Percentiles rank a stretch among this genome's conserved stretches.
These are phyloP conservation scores for Cephalopholis sonnerati DNA, from an alignment of 2,113 vertebrate genomes.

Conservation along the genomic window DNA sequence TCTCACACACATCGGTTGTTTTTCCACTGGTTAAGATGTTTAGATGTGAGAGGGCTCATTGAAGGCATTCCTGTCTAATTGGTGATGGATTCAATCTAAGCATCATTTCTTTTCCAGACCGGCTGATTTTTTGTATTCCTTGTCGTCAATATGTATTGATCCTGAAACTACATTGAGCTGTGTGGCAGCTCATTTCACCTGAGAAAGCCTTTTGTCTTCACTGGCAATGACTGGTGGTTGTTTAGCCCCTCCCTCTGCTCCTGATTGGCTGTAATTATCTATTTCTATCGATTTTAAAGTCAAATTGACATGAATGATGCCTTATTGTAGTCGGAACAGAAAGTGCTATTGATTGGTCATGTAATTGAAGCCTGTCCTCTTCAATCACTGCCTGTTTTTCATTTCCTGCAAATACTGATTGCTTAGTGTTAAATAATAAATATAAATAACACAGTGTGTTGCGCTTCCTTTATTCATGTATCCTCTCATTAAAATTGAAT, in stretches of 20 bases:
- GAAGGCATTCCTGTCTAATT: conserved; percentile 31
- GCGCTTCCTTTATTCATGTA: not conserved
- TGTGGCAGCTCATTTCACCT: conserved; percentile 40
- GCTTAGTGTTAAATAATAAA: conserved; percentile 1
- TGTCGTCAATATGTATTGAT: conserved; percentile 51
- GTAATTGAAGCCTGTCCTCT: conserved; percentile 53
- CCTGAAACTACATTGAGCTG: conserved; percentile 19
- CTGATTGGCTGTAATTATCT: conserved; percentile 54
- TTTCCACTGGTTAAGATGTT: conserved; percentile 26
- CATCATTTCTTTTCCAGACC: conserved; percentile 7
- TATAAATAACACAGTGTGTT: not conserved
- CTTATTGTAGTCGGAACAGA: conserved; percentile 31
- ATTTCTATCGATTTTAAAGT: conserved; percentile 44
- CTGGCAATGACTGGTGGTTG: conserved; percentile 29
- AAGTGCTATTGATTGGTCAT: conserved; percentile 53
- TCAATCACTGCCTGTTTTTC: conserved; percentile 42
- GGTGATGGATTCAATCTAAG: conserved; percentile 33
- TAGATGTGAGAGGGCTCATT: conserved; percentile 11
- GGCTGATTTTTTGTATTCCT: conserved; percentile 20
- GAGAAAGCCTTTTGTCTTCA: conserved; percentile 38
- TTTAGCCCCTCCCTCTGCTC: not conserved
- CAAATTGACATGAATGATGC: conserved; percentile 40
- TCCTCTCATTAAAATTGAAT: conserved; percentile 7
- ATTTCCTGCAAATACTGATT: conserved; percentile 38
- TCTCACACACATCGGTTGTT: not conserved